Evolutionary conservation across 1,140 invertebrate genomes (phyloP).

Genomic region (Drosophila prosaltans): DNA sequence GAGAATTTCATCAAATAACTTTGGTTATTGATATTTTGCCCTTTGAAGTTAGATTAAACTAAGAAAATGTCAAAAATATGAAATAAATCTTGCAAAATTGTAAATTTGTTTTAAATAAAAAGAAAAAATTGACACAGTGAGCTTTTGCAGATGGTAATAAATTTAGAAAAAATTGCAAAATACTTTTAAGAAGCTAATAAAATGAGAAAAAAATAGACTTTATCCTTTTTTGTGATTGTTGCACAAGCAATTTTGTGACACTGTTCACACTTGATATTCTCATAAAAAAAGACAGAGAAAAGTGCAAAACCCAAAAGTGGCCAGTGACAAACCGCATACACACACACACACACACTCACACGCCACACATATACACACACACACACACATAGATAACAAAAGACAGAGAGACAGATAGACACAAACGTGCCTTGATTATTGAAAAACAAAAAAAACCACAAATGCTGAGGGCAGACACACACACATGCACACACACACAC

Average conservation of each 20-base stretch:
- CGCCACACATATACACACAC: neutral
- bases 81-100: too few species aligned
- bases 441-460: conserved; percentile 46
- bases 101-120: too few species aligned
- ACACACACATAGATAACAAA: neutral
- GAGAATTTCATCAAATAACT: too few species aligned
- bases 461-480: conserved; percentile 18
- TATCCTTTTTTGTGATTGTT: neutral
- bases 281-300: neutral
- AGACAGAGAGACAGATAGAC: neutral
- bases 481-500: conserved; percentile 11
- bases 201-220: too few species aligned
- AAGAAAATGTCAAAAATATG: too few species aligned
- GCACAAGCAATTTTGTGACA: neutral
- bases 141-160: too few species aligned
- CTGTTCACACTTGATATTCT: neutral
- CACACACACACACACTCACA: neutral
- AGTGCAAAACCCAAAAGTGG: conserved; percentile 13
- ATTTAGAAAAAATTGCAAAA: too few species aligned
- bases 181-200: too few species aligned
- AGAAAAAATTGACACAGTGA: too few species aligned
- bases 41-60: too few species aligned
- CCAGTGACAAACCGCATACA: conserved; percentile 19
- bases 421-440: conserved; percentile 56
- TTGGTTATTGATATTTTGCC: too few species aligned